Evolutionary conservation across 2,888 invertebrate species (phyloP).

Genomic region (Drosophila cognata): DNA sequence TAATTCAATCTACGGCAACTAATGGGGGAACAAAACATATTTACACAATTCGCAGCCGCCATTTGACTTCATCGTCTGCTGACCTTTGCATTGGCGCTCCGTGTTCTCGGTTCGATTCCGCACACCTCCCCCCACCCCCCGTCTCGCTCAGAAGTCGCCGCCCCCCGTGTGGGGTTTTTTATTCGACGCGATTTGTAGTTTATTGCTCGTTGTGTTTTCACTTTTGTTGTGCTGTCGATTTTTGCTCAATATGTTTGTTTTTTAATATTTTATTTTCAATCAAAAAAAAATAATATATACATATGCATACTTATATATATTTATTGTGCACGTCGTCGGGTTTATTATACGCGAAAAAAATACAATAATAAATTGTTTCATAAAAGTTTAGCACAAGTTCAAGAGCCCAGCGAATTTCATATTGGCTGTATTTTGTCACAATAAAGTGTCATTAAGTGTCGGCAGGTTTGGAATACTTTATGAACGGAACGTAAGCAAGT

Average conservation of each 20-base stretch:
- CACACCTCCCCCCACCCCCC: slow-evolving; percentile 2
- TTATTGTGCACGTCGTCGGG: background rate
- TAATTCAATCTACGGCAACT: slow-evolving; percentile 81
- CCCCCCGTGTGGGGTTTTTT: slow-evolving; percentile 23
- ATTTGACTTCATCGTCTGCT: slow-evolving; percentile 57
- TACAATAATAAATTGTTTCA: slow-evolving; percentile 46
- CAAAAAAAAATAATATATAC: background rate
- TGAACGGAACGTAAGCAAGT: slow-evolving; percentile 2
- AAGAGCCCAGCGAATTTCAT: slow-evolving; percentile 41
- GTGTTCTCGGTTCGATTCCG: slow-evolving; percentile 7
- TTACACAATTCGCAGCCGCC: slow-evolving; percentile 28
- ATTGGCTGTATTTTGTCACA: background rate
- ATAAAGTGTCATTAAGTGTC: slow-evolving; percentile 58
- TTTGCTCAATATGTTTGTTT: slow-evolving; percentile 7
- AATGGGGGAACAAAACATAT: slow-evolving; percentile 52
- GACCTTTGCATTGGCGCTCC: slow-evolving; percentile 61
- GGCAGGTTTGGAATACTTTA: slow-evolving; percentile 11
- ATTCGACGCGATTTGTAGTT: slow-evolving; percentile 64
- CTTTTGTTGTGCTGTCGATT: slow-evolving; percentile 63
- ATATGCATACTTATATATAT: background rate
- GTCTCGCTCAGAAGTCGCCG: background rate
- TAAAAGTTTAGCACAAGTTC: slow-evolving; percentile 69
- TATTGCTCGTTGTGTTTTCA: slow-evolving; percentile 52
- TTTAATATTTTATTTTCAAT: background rate
- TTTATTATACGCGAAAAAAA: background rate